Evolutionary conservation across 2,113 vertebrate genomes (phyloP).

Genomic region (Bungarus multicinctus): DNA sequence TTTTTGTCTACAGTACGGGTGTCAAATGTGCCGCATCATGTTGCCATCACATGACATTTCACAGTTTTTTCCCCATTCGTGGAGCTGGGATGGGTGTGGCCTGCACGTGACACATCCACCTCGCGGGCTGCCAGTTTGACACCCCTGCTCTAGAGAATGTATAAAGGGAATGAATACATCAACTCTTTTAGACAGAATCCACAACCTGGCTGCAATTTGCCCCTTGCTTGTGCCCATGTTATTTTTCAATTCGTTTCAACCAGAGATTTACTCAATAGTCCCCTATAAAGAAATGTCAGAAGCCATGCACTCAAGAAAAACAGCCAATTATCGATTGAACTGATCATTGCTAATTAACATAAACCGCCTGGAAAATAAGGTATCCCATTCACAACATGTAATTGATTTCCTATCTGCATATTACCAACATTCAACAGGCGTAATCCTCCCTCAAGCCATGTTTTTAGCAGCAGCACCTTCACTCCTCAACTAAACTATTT

Average conservation of each 20-base stretch:
- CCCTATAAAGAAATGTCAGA: neutral
- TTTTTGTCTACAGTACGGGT: too few species aligned
- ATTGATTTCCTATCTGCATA: neutral
- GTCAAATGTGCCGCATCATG: too few species aligned
- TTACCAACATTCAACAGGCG: neutral
- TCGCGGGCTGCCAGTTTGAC: too few species aligned
- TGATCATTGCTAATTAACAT: neutral
- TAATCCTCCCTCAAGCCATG: neutral
- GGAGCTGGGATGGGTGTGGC: too few species aligned
- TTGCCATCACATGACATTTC: too few species aligned
- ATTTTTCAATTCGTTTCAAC: neutral
- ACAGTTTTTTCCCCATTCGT: too few species aligned
- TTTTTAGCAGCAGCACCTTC: neutral
- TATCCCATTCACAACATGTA: neutral
- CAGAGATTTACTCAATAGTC: neutral
- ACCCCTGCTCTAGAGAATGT: neutral
- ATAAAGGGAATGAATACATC: neutral
- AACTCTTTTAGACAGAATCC: neutral
- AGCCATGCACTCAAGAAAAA: neutral
- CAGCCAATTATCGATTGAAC: neutral
- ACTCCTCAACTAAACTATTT: neutral
- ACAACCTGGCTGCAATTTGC: neutral
- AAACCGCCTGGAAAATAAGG: neutral
- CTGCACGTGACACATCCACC: too few species aligned
- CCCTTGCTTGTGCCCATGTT: neutral